Conservation (phyloP, 2,797 vertebrate species). For the Premnoplex brunnescens region DNA sequence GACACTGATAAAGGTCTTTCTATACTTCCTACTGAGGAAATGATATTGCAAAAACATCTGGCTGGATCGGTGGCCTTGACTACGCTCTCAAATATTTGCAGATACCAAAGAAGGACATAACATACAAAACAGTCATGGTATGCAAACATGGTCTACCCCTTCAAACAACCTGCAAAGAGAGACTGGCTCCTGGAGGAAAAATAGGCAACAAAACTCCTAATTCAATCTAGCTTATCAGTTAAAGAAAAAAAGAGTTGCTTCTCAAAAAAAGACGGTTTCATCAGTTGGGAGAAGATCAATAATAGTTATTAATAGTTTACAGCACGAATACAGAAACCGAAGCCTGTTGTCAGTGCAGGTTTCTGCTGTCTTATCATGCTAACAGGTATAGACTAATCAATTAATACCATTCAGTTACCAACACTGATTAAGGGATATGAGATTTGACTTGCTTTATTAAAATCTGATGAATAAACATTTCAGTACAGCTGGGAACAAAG, state of each 20-base stretch:
- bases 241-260: neutral
- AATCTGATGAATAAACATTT: slow-evolving; percentile 12
- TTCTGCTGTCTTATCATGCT: neutral
- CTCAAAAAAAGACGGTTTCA: neutral
- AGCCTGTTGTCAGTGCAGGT: neutral
- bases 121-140: neutral
- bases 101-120: neutral
- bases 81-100: neutral
- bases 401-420: slow-evolving; percentile 5
- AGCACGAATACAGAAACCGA: neutral
- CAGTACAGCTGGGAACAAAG: neutral
- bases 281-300: neutral
- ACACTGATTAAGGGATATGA: neutral
- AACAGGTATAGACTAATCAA: neutral
- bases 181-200: neutral
- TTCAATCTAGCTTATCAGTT: neutral
- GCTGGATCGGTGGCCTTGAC: neutral
- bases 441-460: slow-evolving; percentile 11
- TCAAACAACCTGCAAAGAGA: neutral
- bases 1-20: neutral
- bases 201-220: neutral
- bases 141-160: neutral
- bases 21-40: neutral
- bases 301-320: slow-evolving; percentile 11
- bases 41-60: neutral